Evolutionary conservation across 2,113 vertebrate genomes (phyloP).

Genomic region (Brienomyrus longianalis): DNA sequence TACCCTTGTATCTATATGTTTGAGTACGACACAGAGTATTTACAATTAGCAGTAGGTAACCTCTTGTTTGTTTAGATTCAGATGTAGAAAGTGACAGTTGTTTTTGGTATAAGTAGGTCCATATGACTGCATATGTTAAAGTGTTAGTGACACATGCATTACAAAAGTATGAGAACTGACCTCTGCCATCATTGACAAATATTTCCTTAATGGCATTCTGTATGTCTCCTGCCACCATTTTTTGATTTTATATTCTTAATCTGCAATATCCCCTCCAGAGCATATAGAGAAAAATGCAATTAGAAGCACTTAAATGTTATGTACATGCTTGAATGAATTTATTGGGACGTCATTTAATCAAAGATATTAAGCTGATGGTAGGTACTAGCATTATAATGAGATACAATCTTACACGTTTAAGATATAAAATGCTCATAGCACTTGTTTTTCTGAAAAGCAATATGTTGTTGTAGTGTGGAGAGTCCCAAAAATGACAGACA

Average conservation of each 20-base stretch:
- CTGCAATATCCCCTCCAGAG: not conserved
- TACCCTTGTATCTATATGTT: not conserved
- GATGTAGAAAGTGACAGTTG: not conserved
- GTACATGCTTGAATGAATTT: not conserved
- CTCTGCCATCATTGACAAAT: not conserved
- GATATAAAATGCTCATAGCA: not conserved
- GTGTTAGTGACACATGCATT: not conserved
- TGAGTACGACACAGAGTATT: not conserved
- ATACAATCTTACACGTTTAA: not conserved
- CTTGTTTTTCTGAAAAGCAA: too few species aligned
- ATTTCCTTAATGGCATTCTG: not conserved
- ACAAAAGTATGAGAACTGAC: not conserved
- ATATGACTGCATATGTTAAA: not conserved
- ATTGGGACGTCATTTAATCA: not conserved
- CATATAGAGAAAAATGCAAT: not conserved
- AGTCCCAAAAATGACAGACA: not conserved
- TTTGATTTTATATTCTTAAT: not conserved
- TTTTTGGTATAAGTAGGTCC: not conserved
- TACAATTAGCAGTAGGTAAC: not conserved
- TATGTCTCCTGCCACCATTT: not conserved
- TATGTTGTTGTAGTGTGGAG: not conserved
- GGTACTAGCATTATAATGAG: not conserved
- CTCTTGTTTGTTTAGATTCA: not conserved
- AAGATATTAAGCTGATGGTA: not conserved
- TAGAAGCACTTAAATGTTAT: not conserved